Conservation (phyloP, 1,140 invertebrate genomes). For the Spodoptera litura region DNA sequence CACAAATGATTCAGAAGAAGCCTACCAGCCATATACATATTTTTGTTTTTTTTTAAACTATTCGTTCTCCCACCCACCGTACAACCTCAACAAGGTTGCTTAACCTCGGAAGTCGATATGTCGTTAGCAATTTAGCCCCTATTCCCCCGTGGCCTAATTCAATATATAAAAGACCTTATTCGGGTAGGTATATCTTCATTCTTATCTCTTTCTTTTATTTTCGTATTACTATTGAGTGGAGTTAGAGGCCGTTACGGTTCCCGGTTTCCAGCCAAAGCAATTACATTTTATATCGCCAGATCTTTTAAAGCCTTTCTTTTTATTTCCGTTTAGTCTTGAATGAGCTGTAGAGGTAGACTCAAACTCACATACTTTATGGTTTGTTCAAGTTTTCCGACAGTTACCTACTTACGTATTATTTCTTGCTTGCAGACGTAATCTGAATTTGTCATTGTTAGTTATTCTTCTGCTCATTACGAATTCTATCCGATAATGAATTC, state of each 20-base stretch:
- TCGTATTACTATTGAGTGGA: conserved; percentile 32
- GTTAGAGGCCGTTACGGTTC: conserved; percentile 23
- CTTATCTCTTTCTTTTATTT: conserved; percentile 34
- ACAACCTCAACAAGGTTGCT: not conserved
- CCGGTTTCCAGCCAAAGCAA: conserved; percentile 36
- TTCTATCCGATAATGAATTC: conserved; percentile 20
- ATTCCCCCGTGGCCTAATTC: conserved; percentile 3
- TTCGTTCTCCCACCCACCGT: not conserved
- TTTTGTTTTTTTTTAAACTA: too few relatives aligned
- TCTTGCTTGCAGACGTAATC: not conserved
- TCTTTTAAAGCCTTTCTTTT: conserved; percentile 32
- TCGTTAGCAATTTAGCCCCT: not conserved
- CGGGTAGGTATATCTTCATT: conserved; percentile 19
- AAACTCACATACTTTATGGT: not conserved
- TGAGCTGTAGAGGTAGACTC: conserved; percentile 2
- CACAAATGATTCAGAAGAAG: too few relatives aligned
- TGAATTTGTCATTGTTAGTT: not conserved
- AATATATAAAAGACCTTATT: conserved; percentile 13
- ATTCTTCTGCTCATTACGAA: not conserved
- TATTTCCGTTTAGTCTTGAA: conserved; percentile 28
- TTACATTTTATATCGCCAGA: conserved; percentile 38
- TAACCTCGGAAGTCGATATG: conserved; percentile 13
- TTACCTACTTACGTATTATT: not conserved
- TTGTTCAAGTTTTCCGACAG: not conserved
- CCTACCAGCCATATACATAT: too few relatives aligned